These are phyloP conservation scores for Antheraea mylitta DNA, from an alignment of 1,140 invertebrate species.

Conservation along the genomic window DNA sequence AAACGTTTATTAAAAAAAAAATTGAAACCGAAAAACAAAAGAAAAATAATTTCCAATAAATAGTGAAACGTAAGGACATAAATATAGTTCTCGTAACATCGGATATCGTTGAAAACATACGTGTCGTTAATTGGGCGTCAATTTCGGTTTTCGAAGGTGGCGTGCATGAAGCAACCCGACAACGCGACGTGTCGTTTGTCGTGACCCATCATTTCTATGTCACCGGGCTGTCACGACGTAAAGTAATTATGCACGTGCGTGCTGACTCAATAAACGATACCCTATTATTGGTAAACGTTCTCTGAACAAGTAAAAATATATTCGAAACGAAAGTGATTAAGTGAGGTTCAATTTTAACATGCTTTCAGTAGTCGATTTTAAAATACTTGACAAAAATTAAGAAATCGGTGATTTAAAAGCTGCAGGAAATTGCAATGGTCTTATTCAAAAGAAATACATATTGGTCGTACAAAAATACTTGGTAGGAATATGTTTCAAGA, in stretches of 20 bases:
- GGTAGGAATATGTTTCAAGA: too few relatives aligned
- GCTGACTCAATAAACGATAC: background rate
- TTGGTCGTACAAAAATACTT: too few relatives aligned
- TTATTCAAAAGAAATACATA: too few relatives aligned
- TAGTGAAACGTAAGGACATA: background rate
- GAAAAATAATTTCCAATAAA: background rate
- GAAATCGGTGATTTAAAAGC: too few relatives aligned
- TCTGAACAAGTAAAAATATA: background rate
- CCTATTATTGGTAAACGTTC: background rate
- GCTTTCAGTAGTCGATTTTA: too few relatives aligned
- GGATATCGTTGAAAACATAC: background rate
- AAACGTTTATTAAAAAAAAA: background rate
- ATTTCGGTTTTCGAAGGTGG: background rate
- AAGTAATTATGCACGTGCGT: background rate
- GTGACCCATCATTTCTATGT: slow-evolving; percentile 1
- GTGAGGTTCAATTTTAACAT: too few relatives aligned
- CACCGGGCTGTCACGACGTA: background rate
- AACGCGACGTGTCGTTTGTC: background rate
- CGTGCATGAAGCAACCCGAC: too few relatives aligned
- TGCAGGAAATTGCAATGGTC: too few relatives aligned
- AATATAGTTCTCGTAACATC: background rate
- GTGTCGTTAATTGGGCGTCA: background rate
- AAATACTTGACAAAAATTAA: too few relatives aligned
- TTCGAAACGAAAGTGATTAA: background rate
- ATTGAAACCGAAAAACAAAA: background rate